These are phyloP conservation scores for Drosophila ezoana DNA, from an alignment of 2,888 invertebrate genomes.

Conservation along the genomic window DNA sequence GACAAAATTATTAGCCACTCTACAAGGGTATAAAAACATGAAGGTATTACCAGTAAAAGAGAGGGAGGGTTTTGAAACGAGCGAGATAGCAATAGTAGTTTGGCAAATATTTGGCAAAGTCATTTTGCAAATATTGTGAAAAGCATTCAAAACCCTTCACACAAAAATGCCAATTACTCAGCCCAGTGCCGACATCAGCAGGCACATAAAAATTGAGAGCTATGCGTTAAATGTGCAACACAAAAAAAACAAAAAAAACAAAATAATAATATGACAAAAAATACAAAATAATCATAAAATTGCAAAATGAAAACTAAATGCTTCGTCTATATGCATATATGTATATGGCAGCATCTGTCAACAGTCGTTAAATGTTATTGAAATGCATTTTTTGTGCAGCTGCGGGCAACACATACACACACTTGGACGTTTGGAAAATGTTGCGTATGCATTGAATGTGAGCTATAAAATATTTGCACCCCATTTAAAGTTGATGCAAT, in stretches of 20 bases:
- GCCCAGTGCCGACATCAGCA: slow-evolving; percentile 12
- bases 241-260: not conserved
- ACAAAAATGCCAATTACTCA: slow-evolving; percentile 53
- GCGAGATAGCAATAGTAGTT: slow-evolving; percentile 10
- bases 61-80: not conserved
- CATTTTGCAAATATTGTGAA: slow-evolving; percentile 38
- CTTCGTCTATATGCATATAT: slow-evolving; percentile 41
- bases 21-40: too few species aligned
- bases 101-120: slow-evolving; percentile 31
- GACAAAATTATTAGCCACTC: too few species aligned
- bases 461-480: slow-evolving; percentile 53
- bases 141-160: slow-evolving; percentile 44
- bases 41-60: too few species aligned
- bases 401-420: slow-evolving; percentile 12
- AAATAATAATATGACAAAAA: slow-evolving; percentile 2
- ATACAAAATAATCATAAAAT: slow-evolving; percentile 25
- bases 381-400: slow-evolving; percentile 42
- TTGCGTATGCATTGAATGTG: slow-evolving; percentile 5
- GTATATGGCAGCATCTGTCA: slow-evolving; percentile 42
- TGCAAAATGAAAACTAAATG: slow-evolving; percentile 47
- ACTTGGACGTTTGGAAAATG: slow-evolving; percentile 1
- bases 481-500: slow-evolving; percentile 62
- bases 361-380: slow-evolving; percentile 61
- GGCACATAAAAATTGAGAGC: slow-evolving; percentile 28
- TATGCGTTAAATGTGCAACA: slow-evolving; percentile 11